phyloP scores from a whole-genome alignment of 2,888 invertebrate genomes.

The Scaptomyza caliginosa region DNA sequence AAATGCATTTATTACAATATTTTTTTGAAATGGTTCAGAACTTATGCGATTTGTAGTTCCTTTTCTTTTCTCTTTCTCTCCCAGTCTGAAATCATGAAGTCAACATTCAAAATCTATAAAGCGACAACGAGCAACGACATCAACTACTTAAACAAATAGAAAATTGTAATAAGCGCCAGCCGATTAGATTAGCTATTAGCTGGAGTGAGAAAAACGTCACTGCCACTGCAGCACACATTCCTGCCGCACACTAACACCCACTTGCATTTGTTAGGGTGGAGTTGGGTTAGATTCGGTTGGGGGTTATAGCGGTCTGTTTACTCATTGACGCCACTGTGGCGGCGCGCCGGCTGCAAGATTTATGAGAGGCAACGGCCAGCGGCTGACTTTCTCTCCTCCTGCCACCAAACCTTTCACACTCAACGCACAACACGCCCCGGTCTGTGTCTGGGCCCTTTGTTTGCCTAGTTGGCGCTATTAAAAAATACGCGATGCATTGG shows the following conservation, averaged over 20 bases:
- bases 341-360: conserved; percentile 77
- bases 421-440: conserved; percentile 5
- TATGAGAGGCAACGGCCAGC: conserved; percentile 69
- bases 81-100: conserved; percentile 46
- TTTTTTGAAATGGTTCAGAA: no score
- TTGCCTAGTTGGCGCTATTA: conserved; percentile 68
- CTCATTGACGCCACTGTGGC: conserved; percentile 82
- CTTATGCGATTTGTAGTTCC: no score
- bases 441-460: conserved; percentile 40
- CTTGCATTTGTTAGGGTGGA: conserved; percentile 25
- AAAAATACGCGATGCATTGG: conserved; percentile 31
- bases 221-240: conserved; percentile 8
- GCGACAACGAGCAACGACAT: conserved; percentile 16
- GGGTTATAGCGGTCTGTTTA: conserved; percentile 64
- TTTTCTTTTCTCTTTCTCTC: not conserved
- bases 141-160: conserved; percentile 60
- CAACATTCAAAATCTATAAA: conserved; percentile 48
- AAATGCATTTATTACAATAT: not conserved
- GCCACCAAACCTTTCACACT: not conserved
- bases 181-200: conserved; percentile 67
- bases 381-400: not conserved
- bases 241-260: conserved; percentile 16
- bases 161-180: conserved; percentile 76
- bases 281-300: no score
- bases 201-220: conserved; percentile 13